A percentile compares a stretch with the other conserved stretches of the same genome.
phyloP scores from a whole-genome alignment of 2,888 invertebrate genomes.

The Teinopalpus imperialis region DNA sequence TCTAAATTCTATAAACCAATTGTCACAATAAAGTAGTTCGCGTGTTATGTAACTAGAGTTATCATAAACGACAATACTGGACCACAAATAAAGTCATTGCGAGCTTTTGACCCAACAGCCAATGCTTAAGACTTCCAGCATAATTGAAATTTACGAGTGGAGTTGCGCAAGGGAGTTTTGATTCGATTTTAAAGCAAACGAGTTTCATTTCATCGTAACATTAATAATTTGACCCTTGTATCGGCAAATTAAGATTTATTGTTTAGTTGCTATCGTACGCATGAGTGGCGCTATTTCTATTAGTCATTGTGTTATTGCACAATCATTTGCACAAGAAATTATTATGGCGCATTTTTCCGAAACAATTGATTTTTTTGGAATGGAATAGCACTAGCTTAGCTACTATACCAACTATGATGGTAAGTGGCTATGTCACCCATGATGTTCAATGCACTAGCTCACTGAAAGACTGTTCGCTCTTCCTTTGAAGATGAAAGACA shows the following conservation, averaged over 20 bases:
- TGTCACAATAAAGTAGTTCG: constrained; percentile 21
- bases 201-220: constrained; percentile 1
- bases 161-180: constrained; percentile 16
- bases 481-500: too few species aligned
- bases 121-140: constrained; percentile 15
- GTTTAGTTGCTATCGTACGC: not conserved
- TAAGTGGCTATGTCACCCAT: too few species aligned
- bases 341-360: too few species aligned
- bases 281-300: too few species aligned
- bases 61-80: constrained; percentile 20
- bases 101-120: constrained; percentile 24
- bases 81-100: constrained; percentile 23
- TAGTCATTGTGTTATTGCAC: too few species aligned
- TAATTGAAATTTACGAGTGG: constrained; percentile 25
- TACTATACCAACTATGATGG: too few species aligned
- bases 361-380: too few species aligned
- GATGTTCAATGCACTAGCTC: too few species aligned
- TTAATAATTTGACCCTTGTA: constrained; percentile 9
- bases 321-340: too few species aligned
- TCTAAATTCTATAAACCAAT: constrained; percentile 16
- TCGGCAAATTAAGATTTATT: constrained; percentile 6
- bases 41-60: constrained; percentile 13
- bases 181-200: constrained; percentile 16
- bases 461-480: too few species aligned
- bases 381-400: too few species aligned